Conservation (phyloP, 2,113 vertebrate genomes). For the Salminus brasiliensis region DNA sequence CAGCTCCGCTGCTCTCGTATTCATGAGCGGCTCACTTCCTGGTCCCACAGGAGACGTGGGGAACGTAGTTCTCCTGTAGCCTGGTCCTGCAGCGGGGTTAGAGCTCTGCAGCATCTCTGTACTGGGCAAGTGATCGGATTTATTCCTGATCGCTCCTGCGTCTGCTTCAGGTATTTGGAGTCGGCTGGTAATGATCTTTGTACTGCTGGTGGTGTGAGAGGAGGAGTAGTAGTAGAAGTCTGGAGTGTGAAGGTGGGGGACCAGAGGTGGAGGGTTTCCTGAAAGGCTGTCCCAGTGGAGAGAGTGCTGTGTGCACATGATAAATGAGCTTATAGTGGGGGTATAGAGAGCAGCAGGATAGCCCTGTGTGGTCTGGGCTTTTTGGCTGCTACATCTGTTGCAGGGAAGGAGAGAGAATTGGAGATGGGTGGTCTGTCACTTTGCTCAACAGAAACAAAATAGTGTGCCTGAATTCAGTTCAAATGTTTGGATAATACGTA, state of each 20-base stretch:
- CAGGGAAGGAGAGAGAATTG: neutral
- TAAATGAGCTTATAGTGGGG: slow-evolving; percentile 59
- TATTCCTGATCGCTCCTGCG: slow-evolving; percentile 9
- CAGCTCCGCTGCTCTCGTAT: slow-evolving; percentile 43
- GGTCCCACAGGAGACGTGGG: neutral
- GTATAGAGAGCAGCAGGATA: slow-evolving; percentile 43
- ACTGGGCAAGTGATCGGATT: slow-evolving; percentile 26
- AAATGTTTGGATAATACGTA: too few relatives aligned
- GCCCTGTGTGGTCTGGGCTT: slow-evolving; percentile 46
- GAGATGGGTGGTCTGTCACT: neutral
- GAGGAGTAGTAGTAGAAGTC: neutral
- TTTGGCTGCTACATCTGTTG: neutral
- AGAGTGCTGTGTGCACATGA: slow-evolving; percentile 48
- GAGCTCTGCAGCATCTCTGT: slow-evolving; percentile 18
- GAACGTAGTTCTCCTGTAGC: slow-evolving; percentile 17
- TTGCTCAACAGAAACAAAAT: neutral
- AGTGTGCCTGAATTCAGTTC: neutral
- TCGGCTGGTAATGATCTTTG: neutral
- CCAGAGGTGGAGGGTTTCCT: neutral
- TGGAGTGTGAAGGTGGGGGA: neutral
- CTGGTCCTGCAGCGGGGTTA: slow-evolving; percentile 3
- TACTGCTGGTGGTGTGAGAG: neutral
- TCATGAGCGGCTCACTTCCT: slow-evolving; percentile 14
- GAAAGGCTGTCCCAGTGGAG: slow-evolving; percentile 39
- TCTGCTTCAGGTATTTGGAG: neutral